These are phyloP conservation scores for Sylvicola fuscatus DNA, from an alignment of 2,888 invertebrate species.

Conservation along the genomic window DNA sequence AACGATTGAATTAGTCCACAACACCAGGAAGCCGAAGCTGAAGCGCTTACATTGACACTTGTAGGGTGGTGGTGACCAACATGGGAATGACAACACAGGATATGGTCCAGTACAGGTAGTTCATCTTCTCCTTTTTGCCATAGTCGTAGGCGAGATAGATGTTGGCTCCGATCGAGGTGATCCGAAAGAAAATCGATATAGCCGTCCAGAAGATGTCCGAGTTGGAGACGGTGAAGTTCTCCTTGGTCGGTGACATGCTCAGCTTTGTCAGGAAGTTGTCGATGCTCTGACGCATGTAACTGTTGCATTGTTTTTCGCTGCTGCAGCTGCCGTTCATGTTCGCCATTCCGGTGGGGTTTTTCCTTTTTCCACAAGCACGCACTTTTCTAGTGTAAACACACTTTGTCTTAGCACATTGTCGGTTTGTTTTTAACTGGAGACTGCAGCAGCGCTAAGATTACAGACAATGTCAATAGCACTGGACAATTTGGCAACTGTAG, in stretches of 20 bases:
- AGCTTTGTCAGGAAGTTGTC: slow-evolving; percentile 1
- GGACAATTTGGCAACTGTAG: too few relatives aligned
- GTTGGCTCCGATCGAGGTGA: slow-evolving; percentile 13
- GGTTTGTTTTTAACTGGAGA: too few relatives aligned
- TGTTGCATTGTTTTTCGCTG: too few relatives aligned
- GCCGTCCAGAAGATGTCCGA: slow-evolving; percentile 13
- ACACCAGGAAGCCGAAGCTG: neutral
- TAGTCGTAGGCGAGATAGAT: slow-evolving; percentile 14
- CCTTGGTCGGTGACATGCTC: slow-evolving; percentile 1
- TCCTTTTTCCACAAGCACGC: too few relatives aligned
- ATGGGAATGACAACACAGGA: slow-evolving; percentile 15
- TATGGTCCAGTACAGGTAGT: slow-evolving; percentile 16
- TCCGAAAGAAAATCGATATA: slow-evolving; percentile 14
- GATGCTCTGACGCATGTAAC: neutral
- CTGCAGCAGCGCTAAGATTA: too few relatives aligned
- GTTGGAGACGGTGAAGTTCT: slow-evolving; percentile 9
- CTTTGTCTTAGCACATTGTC: too few relatives aligned
- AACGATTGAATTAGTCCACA: neutral
- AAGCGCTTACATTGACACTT: slow-evolving; percentile 15
- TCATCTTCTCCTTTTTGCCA: slow-evolving; percentile 11
- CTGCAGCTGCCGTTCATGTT: too few relatives aligned
- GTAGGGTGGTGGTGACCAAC: slow-evolving; percentile 14
- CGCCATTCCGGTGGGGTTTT: too few relatives aligned
- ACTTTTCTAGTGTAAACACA: too few relatives aligned
- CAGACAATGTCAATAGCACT: too few relatives aligned